Evolutionary conservation across 2,888 invertebrate genomes (phyloP), one percentile per base, ranked within the genome.

Genomic region (Lucinisca nassula): DNA sequence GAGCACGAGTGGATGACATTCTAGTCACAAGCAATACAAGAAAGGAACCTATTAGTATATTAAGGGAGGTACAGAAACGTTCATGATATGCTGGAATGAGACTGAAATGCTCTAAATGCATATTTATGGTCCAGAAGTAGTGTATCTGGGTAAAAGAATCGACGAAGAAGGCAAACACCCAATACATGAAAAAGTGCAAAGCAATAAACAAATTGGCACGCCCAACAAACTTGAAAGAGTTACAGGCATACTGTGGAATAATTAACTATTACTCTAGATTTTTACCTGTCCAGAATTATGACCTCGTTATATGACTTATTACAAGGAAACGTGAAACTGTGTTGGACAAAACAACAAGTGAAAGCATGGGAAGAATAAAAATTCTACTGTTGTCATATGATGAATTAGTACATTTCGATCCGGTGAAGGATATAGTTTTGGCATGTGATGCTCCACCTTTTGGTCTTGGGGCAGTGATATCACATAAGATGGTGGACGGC

Each of bases 401-500:
- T 6, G 58, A 93, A 30, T 87, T 96, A 24, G 90, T 92, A 3
- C 95, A 95, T 87, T 96, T 91, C 91, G 94, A 96, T 79, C 93
- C n/a, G n/a, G n/a, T n/a, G n/a, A n/a, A n/a, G n/a, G n/a, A n/a
- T n/a, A n/a, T n/a, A n/a, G n/a, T n/a, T n/a, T n/a, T n/a, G n/a
- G n/a, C n/a, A n/a, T n/a, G n/a, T n/a, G n/a, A n/a, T n/a, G n/a
- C n/a, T n/a, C n/a, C n/a, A n/a, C n/a, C n/a, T n/a, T n/a, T n/a
- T n/a, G n/a, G n/a, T n/a, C n/a, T n/a, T n/a, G n/a, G n/a, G n/a
- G n/a, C n/a, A n/a, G n/a, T n/a, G n/a, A n/a, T n/a, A n/a, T n/a
- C n/a, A n/a, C n/a, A n/a, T n/a, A n/a, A n/a, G n/a, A n/a, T n/a
- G n/a, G n/a, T n/a, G n/a, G n/a, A n/a, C n/a, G n/a, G n/a, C n/a